phyloP scores from a whole-genome alignment of 1,140 invertebrate genomes.

The Drosophila lacteicornis region DNA sequence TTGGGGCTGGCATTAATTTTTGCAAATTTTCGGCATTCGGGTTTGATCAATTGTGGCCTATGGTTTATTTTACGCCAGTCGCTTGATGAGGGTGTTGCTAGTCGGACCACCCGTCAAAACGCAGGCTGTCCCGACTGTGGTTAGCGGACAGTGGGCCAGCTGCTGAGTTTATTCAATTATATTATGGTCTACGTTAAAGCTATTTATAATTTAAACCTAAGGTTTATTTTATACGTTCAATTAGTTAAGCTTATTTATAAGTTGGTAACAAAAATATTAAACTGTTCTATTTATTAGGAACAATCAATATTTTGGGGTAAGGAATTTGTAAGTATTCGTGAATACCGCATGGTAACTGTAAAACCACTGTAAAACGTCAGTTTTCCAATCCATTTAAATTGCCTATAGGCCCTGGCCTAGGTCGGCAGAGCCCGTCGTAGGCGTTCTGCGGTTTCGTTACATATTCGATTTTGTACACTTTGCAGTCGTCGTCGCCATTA shows the following conservation, averaged over 20 bases:
- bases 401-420: constrained; percentile 36
- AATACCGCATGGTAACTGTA: neutral
- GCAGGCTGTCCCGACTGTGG: constrained; percentile 20
- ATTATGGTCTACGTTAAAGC: neutral
- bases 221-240: too few species aligned
- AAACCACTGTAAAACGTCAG: constrained; percentile 54
- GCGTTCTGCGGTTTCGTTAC: constrained; percentile 74
- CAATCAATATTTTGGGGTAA: neutral
- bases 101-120: constrained; percentile 66
- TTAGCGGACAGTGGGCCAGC: constrained; percentile 20
- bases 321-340: neutral
- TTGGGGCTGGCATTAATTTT: constrained; percentile 69
- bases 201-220: too few species aligned
- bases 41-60: constrained; percentile 67
- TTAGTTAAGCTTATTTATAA: too few species aligned
- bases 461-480: constrained; percentile 80
- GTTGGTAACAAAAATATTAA: neutral
- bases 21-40: constrained; percentile 69
- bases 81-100: constrained; percentile 24
- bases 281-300: neutral
- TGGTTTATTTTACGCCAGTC: constrained; percentile 31
- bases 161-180: constrained; percentile 3
- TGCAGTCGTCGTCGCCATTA: constrained; percentile 51
- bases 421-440: constrained; percentile 54
- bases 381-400: constrained; percentile 60